phyloP scores from a whole-genome alignment of 2,888 invertebrate genomes.

The Latheticus oryzae region DNA sequence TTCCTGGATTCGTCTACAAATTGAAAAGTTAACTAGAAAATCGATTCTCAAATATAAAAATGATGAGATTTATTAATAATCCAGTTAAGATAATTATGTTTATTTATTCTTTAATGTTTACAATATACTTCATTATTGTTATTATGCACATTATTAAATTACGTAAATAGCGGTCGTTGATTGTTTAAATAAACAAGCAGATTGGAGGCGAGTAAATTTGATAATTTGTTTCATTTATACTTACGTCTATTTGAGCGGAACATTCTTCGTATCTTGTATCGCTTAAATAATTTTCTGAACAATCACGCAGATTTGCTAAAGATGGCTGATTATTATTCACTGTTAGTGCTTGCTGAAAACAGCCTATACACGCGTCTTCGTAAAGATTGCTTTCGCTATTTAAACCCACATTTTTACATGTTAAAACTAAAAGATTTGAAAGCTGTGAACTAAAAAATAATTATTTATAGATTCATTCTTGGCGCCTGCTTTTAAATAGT shows the following conservation, averaged over 20 bases:
- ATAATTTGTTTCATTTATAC: conserved; percentile 39
- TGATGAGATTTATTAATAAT: conserved; percentile 10
- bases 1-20: conserved; percentile 42
- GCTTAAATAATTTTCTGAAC: conserved; percentile 69
- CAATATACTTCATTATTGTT: conserved; percentile 27
- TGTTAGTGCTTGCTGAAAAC: conserved; percentile 64
- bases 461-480: not conserved
- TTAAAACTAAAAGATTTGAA: conserved; percentile 70
- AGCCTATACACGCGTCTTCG: conserved; percentile 74
- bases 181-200: conserved; percentile 29
- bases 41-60: conserved; percentile 15
- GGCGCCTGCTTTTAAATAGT: too few species aligned
- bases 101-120: conserved; percentile 34
- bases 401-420: conserved; percentile 71
- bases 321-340: conserved; percentile 69
- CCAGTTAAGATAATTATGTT: conserved; percentile 20
- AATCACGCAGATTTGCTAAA: conserved; percentile 67
- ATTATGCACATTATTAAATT: conserved; percentile 35
- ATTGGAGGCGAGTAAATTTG: conserved; percentile 26
- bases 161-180: conserved; percentile 33
- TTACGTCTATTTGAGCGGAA: conserved; percentile 68
- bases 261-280: conserved; percentile 69
- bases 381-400: conserved; percentile 70
- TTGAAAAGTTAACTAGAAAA: not conserved
- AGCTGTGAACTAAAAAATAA: conserved; percentile 52